These are phyloP conservation scores for Natator depressus DNA, from an alignment of 2,113 vertebrate species.

Conservation along the genomic window DNA sequence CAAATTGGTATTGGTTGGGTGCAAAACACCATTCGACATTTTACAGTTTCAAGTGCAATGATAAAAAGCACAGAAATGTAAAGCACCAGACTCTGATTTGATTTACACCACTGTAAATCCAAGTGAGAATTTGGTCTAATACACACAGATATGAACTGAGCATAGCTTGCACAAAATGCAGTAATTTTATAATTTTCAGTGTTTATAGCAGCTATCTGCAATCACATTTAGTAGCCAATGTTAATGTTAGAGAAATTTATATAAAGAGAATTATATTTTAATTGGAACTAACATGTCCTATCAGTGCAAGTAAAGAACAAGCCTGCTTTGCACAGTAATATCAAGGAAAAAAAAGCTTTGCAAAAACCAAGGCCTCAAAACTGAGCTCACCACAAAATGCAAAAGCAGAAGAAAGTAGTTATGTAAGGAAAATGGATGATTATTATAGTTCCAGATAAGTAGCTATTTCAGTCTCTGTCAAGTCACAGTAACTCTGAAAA, in stretches of 20 bases:
- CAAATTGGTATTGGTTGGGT: not conserved
- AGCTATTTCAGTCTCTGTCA: slow-evolving; percentile 40
- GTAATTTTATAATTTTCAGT: not conserved
- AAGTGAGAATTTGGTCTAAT: not conserved
- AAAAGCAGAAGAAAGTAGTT: not conserved
- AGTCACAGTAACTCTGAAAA: not conserved
- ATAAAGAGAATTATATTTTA: not conserved
- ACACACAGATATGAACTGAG: not conserved
- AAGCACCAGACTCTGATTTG: not conserved
- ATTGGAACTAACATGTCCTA: not conserved
- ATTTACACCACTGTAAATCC: not conserved
- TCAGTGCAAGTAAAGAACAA: not conserved
- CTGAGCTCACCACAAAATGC: not conserved
- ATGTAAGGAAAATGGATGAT: not conserved
- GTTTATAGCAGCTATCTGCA: not conserved
- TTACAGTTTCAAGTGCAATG: not conserved
- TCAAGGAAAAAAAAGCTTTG: not conserved
- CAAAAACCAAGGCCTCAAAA: not conserved
- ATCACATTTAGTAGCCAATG: not conserved
- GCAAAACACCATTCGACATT: not conserved
- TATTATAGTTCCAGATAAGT: slow-evolving; percentile 34
- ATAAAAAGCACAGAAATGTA: not conserved
- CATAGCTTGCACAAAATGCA: not conserved
- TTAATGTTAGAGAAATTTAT: not conserved
- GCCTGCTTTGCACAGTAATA: not conserved